Base-by-base conservation (phyloP, 2,888 invertebrate genomes). In the Campoplex capitator region DNA sequence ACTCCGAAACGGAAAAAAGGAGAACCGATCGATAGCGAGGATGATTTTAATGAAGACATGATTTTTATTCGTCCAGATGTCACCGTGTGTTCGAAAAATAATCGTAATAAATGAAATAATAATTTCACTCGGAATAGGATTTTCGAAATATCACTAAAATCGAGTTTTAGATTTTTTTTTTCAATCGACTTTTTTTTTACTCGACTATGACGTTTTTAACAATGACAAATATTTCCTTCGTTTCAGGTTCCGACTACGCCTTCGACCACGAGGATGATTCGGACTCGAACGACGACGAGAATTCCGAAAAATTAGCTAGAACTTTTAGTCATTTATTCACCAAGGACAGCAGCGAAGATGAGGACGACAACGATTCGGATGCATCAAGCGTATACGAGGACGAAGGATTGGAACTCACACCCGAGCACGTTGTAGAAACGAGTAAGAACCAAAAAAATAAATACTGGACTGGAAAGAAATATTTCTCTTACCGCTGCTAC, bases 321-420 rank as follows among this genome's bases (percentile, higher is more conserved):
- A 97, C 97, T n/a, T 96, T 97, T 88, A 96, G 96, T 23, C 97
- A 97, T 95, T 94, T 98, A 84, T 97, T 98, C 94, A 97, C 97
- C 65, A 95, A 95, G 82, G 96, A 96, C 83, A 96, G 96, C 79
- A 96, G 96, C 89, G 96, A 96, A 65, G 95, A 95, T 0, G 95
- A 95, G 84, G 95, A 93, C 18, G 95, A 93, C 18, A 95, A 95
- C 77, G 95, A 95, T 87, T 94, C 95, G 7, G 95, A 95, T 65
- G 95, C 94, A 32, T 94, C 95, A 0, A 95, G 94, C 87, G 93
- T 93, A n/a, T 94, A 94, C 70, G 95, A 95, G 71, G 93, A 94
- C 45, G 93, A 93, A 83, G 93, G 92, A 38, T 75, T 93, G 62
- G 92, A 93, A 88, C 80, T 92, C 2, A 91, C 92, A 11, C 91